These are phyloP conservation scores for Drosophila monieri DNA, from an alignment of 2,888 invertebrate species.

Conservation along the genomic window DNA sequence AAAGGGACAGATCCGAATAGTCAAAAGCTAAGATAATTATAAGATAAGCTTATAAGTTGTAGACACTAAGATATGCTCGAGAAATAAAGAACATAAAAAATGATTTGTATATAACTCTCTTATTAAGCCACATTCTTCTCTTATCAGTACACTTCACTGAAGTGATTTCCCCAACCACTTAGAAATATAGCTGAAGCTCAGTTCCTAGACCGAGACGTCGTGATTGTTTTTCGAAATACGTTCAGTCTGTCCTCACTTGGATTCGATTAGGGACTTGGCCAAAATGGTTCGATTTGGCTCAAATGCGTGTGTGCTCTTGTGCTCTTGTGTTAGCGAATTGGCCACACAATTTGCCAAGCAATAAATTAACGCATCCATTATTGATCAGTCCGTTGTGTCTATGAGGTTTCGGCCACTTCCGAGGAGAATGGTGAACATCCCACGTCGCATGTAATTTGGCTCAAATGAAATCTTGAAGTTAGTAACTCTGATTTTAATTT, in stretches of 20 bases:
- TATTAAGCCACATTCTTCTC: background rate
- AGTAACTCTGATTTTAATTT: conserved; percentile 4
- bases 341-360: conserved; percentile 79
- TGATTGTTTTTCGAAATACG: conserved; percentile 57
- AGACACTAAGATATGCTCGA: background rate
- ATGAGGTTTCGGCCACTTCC: conserved; percentile 9
- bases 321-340: conserved; percentile 67
- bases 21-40: background rate
- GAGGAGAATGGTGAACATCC: conserved; percentile 5
- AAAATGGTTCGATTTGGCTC: conserved; percentile 28
- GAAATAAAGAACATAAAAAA: background rate
- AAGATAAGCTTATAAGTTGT: background rate
- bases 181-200: conserved; percentile 2
- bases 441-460: conserved; percentile 16
- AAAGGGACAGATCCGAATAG: background rate
- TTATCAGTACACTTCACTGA: conserved; percentile 40
- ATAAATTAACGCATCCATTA: conserved; percentile 80
- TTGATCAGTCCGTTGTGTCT: conserved; percentile 49
- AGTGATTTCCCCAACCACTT: conserved; percentile 69
- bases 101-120: no score
- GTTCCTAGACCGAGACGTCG: conserved; percentile 33
- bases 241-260: conserved; percentile 64
- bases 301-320: conserved; percentile 71
- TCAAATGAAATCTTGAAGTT: conserved; percentile 5
- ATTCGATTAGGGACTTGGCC: conserved; percentile 25